Evolutionary conservation across 1,140 invertebrate species (phyloP).

Genomic region (Drosophila yakuba): DNA sequence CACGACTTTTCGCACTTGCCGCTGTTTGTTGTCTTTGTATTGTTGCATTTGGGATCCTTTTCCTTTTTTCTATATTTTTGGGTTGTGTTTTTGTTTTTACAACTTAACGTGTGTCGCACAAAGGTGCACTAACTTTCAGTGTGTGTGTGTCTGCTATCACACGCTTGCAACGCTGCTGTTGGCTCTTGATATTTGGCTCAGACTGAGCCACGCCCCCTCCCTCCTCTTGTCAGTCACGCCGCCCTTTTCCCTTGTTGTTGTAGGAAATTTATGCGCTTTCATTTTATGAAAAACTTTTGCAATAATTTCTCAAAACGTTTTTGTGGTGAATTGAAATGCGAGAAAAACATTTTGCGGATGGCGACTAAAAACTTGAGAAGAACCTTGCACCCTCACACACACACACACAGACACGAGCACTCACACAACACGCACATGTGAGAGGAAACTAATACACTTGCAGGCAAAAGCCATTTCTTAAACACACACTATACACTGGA

Average conservation of each 20-base stretch:
- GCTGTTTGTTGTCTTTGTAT: constrained; percentile 38
- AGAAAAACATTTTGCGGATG: constrained; percentile 84
- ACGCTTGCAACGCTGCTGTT: constrained; percentile 65
- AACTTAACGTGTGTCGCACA: constrained; percentile 82
- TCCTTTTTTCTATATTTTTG: constrained; percentile 7
- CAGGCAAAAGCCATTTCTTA: constrained; percentile 37
- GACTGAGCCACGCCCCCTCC: constrained; percentile 18
- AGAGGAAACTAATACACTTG: constrained; percentile 66
- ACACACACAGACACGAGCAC: constrained; percentile 6
- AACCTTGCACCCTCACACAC: constrained; percentile 62
- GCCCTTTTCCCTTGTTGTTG: constrained; percentile 40
- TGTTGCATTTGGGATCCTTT: constrained; percentile 28
- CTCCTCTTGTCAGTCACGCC: not conserved
- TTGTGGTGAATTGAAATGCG: constrained; percentile 84
- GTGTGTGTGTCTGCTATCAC: constrained; percentile 56
- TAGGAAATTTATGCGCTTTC: constrained; percentile 84
- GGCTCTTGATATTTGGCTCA: constrained; percentile 75
- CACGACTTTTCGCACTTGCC: constrained; percentile 50
- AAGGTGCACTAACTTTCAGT: constrained; percentile 61
- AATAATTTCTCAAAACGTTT: constrained; percentile 85
- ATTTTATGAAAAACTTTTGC: constrained; percentile 84
- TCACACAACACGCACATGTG: constrained; percentile 31
- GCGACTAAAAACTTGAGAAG: constrained; percentile 84
- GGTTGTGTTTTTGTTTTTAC: constrained; percentile 66
- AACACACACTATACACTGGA: constrained; percentile 2